Percentiles rank a stretch among this genome's conserved stretches.
phyloP scores from a whole-genome alignment of 2,797 vertebrate genomes.

The Crypturellus tataupa region DNA sequence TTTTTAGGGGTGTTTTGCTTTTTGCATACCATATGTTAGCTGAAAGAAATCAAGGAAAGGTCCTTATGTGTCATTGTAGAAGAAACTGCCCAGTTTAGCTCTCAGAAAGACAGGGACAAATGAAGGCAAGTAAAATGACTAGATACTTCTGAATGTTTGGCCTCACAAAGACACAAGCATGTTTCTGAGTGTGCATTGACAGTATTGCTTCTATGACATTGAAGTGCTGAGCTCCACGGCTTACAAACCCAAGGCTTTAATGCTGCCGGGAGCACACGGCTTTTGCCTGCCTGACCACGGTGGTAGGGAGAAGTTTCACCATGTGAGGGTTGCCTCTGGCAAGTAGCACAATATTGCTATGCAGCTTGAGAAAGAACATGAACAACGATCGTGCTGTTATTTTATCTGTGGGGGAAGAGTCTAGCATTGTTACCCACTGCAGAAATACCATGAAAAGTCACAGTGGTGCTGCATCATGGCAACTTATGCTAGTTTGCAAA shows the following conservation, averaged over 20 bases:
- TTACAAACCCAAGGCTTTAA: neutral
- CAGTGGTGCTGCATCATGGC: neutral
- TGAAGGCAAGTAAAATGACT: neutral
- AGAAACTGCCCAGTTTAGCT: neutral
- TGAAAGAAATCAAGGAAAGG: neutral
- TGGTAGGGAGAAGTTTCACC: neutral
- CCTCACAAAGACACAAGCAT: neutral
- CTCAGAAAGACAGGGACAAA: neutral
- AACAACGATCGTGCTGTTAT: neutral
- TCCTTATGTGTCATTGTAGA: neutral
- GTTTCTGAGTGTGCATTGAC: fast-evolving
- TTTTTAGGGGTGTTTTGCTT: neutral
- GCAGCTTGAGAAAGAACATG: neutral
- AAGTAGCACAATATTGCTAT: neutral
- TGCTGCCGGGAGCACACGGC: neutral
- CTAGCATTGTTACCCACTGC: neutral
- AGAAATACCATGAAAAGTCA: neutral
- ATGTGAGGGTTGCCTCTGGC: neutral
- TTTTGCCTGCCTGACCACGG: neutral
- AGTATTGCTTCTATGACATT: neutral
- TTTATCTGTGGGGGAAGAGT: neutral
- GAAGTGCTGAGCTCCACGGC: neutral
- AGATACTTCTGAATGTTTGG: neutral
- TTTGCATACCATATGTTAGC: neutral
- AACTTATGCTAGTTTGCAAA: neutral